These are phyloP conservation scores for Spea bombifrons DNA, from an alignment of 2,113 vertebrate species.

Conservation along the genomic window DNA sequence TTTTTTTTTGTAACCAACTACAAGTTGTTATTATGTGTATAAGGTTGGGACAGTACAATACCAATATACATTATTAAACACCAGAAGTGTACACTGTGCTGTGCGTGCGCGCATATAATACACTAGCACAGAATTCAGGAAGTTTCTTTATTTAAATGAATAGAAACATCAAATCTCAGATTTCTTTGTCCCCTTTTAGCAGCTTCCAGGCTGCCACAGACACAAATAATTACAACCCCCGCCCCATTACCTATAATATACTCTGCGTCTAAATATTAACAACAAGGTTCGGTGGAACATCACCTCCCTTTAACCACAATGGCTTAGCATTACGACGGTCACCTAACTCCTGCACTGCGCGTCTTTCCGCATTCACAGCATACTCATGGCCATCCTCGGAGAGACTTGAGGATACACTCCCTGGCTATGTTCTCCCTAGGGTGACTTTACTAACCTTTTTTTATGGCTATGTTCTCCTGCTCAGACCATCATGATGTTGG, in stretches of 20 bases:
- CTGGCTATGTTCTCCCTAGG: too few relatives aligned
- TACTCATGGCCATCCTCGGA: neutral
- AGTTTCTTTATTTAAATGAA: constrained; percentile 44
- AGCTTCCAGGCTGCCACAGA: constrained; percentile 41
- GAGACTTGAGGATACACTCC: too few relatives aligned
- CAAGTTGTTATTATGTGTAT: neutral
- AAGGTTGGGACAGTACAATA: neutral
- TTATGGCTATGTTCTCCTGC: too few relatives aligned
- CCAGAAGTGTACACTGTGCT: neutral
- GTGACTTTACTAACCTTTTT: too few relatives aligned
- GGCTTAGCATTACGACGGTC: constrained; percentile 35
- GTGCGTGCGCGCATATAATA: neutral
- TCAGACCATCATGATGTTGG: too few relatives aligned
- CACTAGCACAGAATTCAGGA: constrained; percentile 7
- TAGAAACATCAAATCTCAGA: constrained; percentile 45
- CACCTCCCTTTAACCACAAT: constrained; percentile 22
- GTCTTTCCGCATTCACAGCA: neutral
- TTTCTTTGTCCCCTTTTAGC: constrained; percentile 21
- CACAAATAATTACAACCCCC: constrained; percentile 8
- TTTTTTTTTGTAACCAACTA: neutral
- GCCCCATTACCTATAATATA: neutral
- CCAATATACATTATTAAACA: neutral
- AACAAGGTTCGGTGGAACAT: neutral
- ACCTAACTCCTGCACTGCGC: constrained; percentile 5
- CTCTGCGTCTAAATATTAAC: neutral